These are phyloP conservation scores for Drosophila neocordata DNA, from an alignment of 1,140 invertebrate genomes.

Conservation along the genomic window DNA sequence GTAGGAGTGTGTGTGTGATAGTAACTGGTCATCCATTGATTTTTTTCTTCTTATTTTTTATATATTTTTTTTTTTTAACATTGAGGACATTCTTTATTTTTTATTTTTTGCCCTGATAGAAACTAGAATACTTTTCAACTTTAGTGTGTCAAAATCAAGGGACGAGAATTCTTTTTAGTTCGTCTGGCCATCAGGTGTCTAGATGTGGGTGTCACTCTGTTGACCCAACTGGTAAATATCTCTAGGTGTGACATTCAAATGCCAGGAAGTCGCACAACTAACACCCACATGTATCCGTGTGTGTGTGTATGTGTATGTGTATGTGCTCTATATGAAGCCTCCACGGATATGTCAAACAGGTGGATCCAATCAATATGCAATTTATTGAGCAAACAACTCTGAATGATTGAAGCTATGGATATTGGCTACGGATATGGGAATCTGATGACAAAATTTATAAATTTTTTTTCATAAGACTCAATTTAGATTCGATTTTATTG, in stretches of 20 bases:
- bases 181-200: background rate
- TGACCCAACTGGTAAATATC: conserved; percentile 5
- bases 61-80: background rate
- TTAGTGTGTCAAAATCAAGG: background rate
- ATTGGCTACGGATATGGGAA: background rate
- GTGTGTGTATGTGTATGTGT: background rate
- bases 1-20: background rate
- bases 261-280: conserved; percentile 4
- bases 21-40: conserved; percentile 5
- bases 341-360: conserved; percentile 3
- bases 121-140: background rate
- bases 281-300: background rate
- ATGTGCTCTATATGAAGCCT: background rate
- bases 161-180: conserved; percentile 1
- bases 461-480: background rate
- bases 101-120: background rate
- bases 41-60: background rate
- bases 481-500: background rate
- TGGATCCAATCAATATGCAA: conserved; percentile 10
- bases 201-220: background rate
- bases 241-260: conserved; percentile 5
- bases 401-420: background rate
- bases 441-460: background rate
- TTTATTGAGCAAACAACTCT: conserved; percentile 8
- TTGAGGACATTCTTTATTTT: conserved; percentile 1